A percentile compares a stretch with the other conserved stretches of the same genome.
These are phyloP conservation scores for Eucriotettix oculatus DNA, from an alignment of 2,888 invertebrate species.

Conservation along the genomic window DNA sequence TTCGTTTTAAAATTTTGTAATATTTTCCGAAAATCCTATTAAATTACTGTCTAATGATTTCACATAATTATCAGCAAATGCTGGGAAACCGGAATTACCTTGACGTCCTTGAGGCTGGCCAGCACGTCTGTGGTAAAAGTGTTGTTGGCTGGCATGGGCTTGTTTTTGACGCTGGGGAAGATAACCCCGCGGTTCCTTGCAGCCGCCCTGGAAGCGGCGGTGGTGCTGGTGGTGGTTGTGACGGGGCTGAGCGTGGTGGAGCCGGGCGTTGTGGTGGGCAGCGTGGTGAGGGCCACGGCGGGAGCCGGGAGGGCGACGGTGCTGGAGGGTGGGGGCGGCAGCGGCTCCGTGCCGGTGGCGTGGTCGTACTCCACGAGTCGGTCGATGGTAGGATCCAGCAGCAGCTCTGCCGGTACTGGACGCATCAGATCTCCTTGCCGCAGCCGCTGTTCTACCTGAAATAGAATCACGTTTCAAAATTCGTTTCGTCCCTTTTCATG, in stretches of 20 bases:
- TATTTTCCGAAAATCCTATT: too few species aligned
- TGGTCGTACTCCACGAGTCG: constrained; percentile 57
- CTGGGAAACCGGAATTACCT: constrained; percentile 37
- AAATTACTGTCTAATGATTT: too few species aligned
- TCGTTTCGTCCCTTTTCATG: neutral
- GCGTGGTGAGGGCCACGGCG: constrained; percentile 19
- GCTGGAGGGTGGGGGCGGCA: neutral
- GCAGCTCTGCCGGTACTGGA: constrained; percentile 55
- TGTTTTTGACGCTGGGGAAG: constrained; percentile 82
- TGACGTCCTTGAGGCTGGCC: constrained; percentile 62
- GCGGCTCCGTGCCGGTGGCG: constrained; percentile 7
- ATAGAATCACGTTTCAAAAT: neutral
- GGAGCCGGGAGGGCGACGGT: neutral
- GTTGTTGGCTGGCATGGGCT: constrained; percentile 68
- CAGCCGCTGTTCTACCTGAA: constrained; percentile 43
- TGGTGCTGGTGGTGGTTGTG: constrained; percentile 17
- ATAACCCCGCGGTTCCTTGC: constrained; percentile 67
- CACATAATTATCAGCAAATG: too few species aligned
- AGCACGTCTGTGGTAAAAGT: constrained; percentile 60
- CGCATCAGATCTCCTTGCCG: constrained; percentile 73
- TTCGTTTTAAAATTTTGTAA: too few species aligned
- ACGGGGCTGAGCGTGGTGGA: neutral
- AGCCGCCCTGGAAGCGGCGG: constrained; percentile 14
- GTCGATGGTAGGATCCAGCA: constrained; percentile 63
- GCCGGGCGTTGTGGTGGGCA: constrained; percentile 12